Base-by-base conservation (phyloP, 2,888 invertebrate genomes). In the Ecliptopera silaceata region DNA sequence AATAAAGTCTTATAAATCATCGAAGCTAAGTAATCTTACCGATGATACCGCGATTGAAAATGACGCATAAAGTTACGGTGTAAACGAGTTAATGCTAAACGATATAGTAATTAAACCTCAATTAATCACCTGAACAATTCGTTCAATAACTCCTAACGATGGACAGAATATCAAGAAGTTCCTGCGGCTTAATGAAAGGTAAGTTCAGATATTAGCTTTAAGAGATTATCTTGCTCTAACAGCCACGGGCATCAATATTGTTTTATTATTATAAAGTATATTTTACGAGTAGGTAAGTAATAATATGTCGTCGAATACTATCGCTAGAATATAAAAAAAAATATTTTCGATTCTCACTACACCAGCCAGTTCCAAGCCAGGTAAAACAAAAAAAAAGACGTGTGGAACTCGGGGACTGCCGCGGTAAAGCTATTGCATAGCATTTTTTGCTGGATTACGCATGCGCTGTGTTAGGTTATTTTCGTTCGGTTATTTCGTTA, bases 21-120 rank as follows among this genome's bases (percentile, higher is more conserved):
- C n/a, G n/a, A n/a, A n/a, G n/a, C n/a, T n/a, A n/a, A 22, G 26
- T 13, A 5, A 4, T 13, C 39, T 18, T 18, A 18, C 26, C 26
- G 6, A 4, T 44, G 10, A 44, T 36, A n/a, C n/a, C n/a, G n/a
- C 22, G 29, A 29, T 39, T 11, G 17, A 29, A 48, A 48, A 48
- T 41, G 60, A 67, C 66, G 61, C 63, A 55, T 67, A 70, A 64
- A 69, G 64, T 68, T 72, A 70, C 59, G 62, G 52, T 64, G 77
- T 76, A 70, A 76, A 78, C 75, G 74, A 75, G 58, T 71, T 79
- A 79, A 75, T 71, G 81, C 84, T 90, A 88, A 91, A 78, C 87
- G 90, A 82, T 83, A 72, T 72, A 74, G 89, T 84, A 86, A 91
- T 91, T 89, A 91, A 88, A 82, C 75, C 71, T 82, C 87, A 79